phyloP scores from a whole-genome alignment of 2,888 invertebrate genomes.

The Archips xylosteana region DNA sequence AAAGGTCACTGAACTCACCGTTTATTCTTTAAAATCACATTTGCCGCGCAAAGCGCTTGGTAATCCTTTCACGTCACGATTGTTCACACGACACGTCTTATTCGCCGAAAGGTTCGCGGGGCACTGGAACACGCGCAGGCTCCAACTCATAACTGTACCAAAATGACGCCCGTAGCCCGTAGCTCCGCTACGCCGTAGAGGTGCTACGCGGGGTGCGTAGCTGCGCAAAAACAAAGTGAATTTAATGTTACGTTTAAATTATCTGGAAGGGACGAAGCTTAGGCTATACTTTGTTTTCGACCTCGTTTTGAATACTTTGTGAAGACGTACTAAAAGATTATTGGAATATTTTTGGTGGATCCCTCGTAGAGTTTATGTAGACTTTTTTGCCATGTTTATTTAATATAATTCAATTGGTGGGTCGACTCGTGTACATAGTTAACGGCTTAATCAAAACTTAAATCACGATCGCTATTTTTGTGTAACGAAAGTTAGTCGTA shows the following conservation, averaged over 20 bases:
- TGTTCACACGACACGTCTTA: conserved; percentile 54
- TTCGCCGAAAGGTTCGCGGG: conserved; percentile 58
- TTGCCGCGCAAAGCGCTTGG: conserved; percentile 53
- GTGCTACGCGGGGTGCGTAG: conserved; percentile 38
- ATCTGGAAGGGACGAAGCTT: conserved; percentile 31
- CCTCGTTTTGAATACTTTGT: conserved; percentile 29
- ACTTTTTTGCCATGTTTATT: background rate
- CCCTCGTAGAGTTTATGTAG: background rate
- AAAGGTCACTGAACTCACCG: conserved; percentile 64
- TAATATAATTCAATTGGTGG: too few relatives aligned
- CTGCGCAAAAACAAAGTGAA: conserved; percentile 36
- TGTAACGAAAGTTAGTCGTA: too few relatives aligned
- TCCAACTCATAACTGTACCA: conserved; percentile 66
- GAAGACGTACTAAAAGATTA: background rate
- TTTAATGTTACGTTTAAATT: conserved; percentile 41
- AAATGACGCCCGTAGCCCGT: conserved; percentile 51
- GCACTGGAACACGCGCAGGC: conserved; percentile 79
- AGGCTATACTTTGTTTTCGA: conserved; percentile 19
- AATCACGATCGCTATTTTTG: too few relatives aligned
- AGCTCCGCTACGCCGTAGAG: conserved; percentile 45
- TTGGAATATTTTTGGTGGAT: background rate
- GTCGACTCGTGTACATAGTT: too few relatives aligned
- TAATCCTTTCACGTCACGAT: conserved; percentile 40
- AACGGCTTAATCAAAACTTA: too few relatives aligned
- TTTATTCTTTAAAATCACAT: conserved; percentile 66